Evolutionary conservation across 2,113 vertebrate species (phyloP).

Genomic region (Heliornis fulica): DNA sequence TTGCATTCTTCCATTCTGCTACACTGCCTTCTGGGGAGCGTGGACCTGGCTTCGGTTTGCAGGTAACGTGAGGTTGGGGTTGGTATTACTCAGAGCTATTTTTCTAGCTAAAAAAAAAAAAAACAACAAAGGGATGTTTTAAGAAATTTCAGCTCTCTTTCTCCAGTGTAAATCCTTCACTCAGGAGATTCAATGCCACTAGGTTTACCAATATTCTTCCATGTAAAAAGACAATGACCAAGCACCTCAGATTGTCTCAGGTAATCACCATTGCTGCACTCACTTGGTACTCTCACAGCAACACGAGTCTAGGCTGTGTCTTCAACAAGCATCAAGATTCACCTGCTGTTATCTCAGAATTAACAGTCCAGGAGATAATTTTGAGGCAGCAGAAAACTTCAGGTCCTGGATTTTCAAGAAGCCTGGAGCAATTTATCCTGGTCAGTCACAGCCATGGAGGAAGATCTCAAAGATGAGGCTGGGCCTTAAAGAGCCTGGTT

Average conservation of each 20-base stretch:
- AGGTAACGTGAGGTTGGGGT: constrained; percentile 59
- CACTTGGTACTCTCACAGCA: neutral
- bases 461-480: neutral
- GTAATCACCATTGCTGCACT: neutral
- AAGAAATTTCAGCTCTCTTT: neutral
- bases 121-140: neutral
- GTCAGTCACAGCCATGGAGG: too few species aligned
- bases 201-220: neutral
- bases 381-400: neutral
- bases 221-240: neutral
- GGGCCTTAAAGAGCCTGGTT: neutral
- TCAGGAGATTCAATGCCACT: neutral
- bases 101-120: neutral
- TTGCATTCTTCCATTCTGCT: constrained; percentile 80
- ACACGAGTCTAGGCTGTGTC: neutral
- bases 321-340: neutral
- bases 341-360: neutral
- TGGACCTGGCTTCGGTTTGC: constrained; percentile 88
- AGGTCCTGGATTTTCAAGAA: neutral
- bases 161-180: neutral
- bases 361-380: neutral
- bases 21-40: constrained; percentile 81
- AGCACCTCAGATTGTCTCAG: neutral
- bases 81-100: neutral
- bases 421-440: neutral